These are phyloP conservation scores for Thamnaconus septentrionalis DNA, from an alignment of 2,113 vertebrate species.

Conservation along the genomic window DNA sequence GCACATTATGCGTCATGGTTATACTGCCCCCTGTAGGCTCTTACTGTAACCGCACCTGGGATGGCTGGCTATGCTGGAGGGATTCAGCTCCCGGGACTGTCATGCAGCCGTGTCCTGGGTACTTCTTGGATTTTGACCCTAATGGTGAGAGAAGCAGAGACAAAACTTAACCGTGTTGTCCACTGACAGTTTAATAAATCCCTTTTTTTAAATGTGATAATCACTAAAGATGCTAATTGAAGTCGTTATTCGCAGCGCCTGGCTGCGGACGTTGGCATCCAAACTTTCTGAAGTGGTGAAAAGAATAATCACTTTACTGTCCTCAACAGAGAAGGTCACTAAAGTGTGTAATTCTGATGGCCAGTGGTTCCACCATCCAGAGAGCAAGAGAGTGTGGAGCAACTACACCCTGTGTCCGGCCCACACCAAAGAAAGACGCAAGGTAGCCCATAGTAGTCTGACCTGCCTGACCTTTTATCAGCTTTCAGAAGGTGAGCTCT, in stretches of 20 bases:
- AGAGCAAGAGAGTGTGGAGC: conserved; percentile 77
- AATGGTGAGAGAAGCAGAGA: conserved; percentile 55
- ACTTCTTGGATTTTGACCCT: conserved; percentile 77
- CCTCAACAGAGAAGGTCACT: conserved; percentile 74
- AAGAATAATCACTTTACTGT: neutral
- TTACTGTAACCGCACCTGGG: conserved; percentile 81
- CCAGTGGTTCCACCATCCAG: conserved; percentile 80
- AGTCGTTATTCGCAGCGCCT: no score
- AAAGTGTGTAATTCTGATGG: conserved; percentile 79
- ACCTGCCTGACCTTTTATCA: no score
- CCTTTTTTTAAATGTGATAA: no score
- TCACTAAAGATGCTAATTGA: no score
- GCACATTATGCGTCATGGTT: neutral
- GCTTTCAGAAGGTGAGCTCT: no score
- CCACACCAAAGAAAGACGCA: conserved; percentile 60
- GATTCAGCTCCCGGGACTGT: conserved; percentile 68
- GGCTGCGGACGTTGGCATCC: no score
- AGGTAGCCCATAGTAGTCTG: conserved; percentile 50
- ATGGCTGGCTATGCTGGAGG: conserved; percentile 80
- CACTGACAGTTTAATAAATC: neutral
- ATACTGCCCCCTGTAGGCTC: conserved; percentile 53
- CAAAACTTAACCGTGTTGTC: neutral
- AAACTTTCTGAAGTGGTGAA: neutral
- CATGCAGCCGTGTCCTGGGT: conserved; percentile 74
- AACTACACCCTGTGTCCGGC: conserved; percentile 78